Evolutionary conservation across 2,888 invertebrate species (phyloP), one percentile per base, ranked within the genome.

Genomic region (Aporophyla nigra): DNA sequence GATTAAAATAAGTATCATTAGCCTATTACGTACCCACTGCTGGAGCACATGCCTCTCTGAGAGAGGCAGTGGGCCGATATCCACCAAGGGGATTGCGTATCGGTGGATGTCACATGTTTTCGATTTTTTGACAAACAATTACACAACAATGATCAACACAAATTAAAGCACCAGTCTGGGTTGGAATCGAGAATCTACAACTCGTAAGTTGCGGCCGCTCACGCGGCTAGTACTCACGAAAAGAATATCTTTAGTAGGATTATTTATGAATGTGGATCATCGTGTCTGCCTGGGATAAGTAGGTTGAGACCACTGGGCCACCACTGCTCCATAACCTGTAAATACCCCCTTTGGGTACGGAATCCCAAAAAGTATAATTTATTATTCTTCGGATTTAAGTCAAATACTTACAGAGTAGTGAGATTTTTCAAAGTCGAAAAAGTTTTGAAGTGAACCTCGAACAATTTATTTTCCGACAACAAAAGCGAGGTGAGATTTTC

Each of bases 381-480:
- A 61, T 53, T 5, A 43, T 61, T 46, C 9, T 46, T 51, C 16
- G 16, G 6, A 27, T 33, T 62, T 14, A 46, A 67, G 63, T 24
- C 2, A 58, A 61, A 75, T 90, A 97, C 97, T 97, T 95, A 98
- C 98, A 98, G 90, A 89, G 98, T 98, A 61, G 97, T 97, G 3
- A 98, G 94, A 91, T 97, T 97, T 68, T 97, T 97, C 69, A 98
- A 96, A 58, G 97, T 97, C 14, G 96, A 94, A 89, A 98, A 98
- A 12, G 97, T 94, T 86, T 97, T 97, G 54, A 97, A 97, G 88
- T 98, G 97, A 58, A 98, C 95, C 83, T 96, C 96, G 78, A 97
- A 96, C 40, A 98, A 93, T 86, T 97, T 97, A 91, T 98, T 98
- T 83, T 98, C 98, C 82, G 98, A 98, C 14, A 98, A 93, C 76